Evolutionary conservation across 1,140 invertebrate species (phyloP).

Genomic region (Macrosteles quadrilineatus): DNA sequence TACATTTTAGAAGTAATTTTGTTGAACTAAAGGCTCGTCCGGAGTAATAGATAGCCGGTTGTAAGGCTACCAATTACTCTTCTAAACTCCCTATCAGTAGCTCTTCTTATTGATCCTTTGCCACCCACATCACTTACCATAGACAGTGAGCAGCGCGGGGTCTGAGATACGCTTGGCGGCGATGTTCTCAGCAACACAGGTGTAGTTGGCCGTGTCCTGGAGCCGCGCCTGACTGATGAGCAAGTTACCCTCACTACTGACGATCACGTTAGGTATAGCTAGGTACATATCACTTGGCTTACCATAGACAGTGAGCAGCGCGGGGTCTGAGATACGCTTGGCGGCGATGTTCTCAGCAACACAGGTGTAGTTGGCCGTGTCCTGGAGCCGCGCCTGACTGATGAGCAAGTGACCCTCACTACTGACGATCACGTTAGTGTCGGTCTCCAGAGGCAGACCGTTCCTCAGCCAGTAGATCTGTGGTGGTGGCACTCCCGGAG

Average conservation of each 20-base stretch:
- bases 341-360: constrained; percentile 94
- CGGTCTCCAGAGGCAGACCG: constrained; percentile 39
- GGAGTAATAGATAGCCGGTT: no score
- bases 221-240: constrained; percentile 85
- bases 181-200: no score
- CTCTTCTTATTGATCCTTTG: no score
- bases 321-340: constrained; percentile 80
- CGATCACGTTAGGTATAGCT: no score
- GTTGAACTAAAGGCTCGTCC: no score
- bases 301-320: constrained; percentile 92
- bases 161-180: no score
- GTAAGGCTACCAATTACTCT: no score
- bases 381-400: constrained; percentile 78
- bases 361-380: constrained; percentile 96
- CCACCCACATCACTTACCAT: constrained; percentile 87
- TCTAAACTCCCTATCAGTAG: no score
- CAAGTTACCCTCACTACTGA: constrained; percentile 58
- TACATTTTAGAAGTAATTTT: no score
- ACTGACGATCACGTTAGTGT: constrained; percentile 43
- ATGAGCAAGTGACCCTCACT: constrained; percentile 72
- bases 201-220: constrained; percentile 92
- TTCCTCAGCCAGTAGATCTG: constrained; percentile 61
- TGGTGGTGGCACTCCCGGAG: constrained; percentile 81
- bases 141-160: constrained; percentile 86
- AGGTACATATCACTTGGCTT: no score